These are phyloP conservation scores for Drosophila hamatofila DNA, from an alignment of 2,888 invertebrate species.

Conservation along the genomic window DNA sequence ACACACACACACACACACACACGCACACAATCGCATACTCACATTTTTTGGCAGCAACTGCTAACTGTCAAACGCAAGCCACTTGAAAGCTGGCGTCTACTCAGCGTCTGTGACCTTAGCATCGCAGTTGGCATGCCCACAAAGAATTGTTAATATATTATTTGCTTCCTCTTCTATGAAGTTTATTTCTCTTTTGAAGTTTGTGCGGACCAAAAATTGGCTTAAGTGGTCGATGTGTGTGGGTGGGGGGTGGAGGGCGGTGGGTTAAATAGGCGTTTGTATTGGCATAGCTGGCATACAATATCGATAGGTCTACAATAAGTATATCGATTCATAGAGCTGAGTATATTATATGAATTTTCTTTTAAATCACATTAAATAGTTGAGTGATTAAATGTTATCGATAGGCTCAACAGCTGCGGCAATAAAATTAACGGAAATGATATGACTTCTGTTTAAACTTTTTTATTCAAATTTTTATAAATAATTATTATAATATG, in stretches of 20 bases:
- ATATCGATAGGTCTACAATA: background rate
- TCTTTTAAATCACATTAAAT: background rate
- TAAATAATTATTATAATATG: no score
- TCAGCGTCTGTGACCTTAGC: conserved; percentile 3
- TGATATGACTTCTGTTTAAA: background rate
- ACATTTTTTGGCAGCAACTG: conserved; percentile 31
- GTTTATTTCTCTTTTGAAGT: conserved; percentile 10
- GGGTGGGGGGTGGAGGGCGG: background rate
- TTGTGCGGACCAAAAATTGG: background rate
- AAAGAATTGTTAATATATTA: conserved; percentile 13
- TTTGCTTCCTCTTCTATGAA: background rate
- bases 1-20: conserved; percentile 10
- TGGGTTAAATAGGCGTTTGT: background rate
- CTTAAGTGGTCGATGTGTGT: background rate
- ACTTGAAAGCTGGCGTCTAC: conserved; percentile 6
- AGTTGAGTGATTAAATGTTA: no score
- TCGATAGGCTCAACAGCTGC: background rate
- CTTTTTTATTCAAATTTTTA: no score
- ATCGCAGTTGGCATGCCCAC: conserved; percentile 7
- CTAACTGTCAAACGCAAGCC: conserved; percentile 32
- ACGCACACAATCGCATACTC: background rate
- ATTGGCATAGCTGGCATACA: background rate
- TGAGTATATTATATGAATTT: background rate
- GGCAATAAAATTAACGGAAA: background rate
- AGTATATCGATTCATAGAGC: background rate